phyloP scores from a whole-genome alignment of 2,113 vertebrate genomes.

The rat (Rattus norvegicus) region GRCr8 NC_086024.1:130610001-130610500 shows the following conservation, averaged over 20 bases:
- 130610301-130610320: not conserved
- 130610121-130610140: not conserved
- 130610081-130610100: not conserved
- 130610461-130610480: not conserved
- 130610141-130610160: not conserved
- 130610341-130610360: rapidly evolving
- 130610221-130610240: not conserved
- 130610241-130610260: not conserved
- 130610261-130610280: constrained; percentile 20
- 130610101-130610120: rapidly evolving
- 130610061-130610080: not conserved
- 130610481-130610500: not conserved
- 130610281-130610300: not conserved
- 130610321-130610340: not conserved
- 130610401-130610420: rapidly evolving
- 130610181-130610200: not conserved
- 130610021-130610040: not conserved
- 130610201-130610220: not conserved
- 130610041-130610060: not conserved
- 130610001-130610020: not conserved
- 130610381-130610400: not conserved
- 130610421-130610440: rapidly evolving
- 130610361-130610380: rapidly evolving
- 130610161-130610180: not conserved
- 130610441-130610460: not conserved